Evolutionary conservation across 2,797 vertebrate genomes (phyloP).

Genomic region (Tinamus major): DNA sequence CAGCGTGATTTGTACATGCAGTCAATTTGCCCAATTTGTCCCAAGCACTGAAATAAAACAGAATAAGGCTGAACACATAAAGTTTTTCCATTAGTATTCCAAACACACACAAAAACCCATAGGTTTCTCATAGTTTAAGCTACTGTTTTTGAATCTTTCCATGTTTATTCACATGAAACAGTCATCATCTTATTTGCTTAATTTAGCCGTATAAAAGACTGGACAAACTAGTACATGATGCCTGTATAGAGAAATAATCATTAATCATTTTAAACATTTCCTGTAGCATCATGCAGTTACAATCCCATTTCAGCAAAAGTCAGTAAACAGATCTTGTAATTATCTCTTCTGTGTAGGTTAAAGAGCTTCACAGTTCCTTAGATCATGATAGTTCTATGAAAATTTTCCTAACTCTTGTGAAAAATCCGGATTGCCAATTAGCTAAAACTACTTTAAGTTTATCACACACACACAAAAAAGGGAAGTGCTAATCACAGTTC

Average conservation of each 20-base stretch:
- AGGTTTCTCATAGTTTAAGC: background rate
- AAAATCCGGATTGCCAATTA: background rate
- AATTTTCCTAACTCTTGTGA: background rate
- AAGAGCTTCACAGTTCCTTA: background rate
- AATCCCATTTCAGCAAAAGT: background rate
- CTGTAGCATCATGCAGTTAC: background rate
- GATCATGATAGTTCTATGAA: background rate
- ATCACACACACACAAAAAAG: background rate
- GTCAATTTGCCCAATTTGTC: background rate
- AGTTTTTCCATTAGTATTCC: background rate
- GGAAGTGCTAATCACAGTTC: background rate
- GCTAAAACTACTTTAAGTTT: background rate
- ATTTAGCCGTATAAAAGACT: background rate
- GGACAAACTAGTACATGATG: background rate
- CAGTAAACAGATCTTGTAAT: background rate
- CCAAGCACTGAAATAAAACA: background rate
- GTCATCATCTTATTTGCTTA: background rate
- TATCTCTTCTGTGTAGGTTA: background rate
- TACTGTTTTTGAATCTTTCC: background rate
- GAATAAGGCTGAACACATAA: background rate
- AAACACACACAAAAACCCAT: background rate
- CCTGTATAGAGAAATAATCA: background rate
- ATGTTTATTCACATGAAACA: background rate
- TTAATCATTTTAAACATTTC: background rate
- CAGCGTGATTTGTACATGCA: background rate